A percentile compares a stretch with the other conserved stretches of the same genome.
Evolutionary conservation across 2,888 invertebrate species (phyloP).

Genomic region (Pseudococcus viburni): DNA sequence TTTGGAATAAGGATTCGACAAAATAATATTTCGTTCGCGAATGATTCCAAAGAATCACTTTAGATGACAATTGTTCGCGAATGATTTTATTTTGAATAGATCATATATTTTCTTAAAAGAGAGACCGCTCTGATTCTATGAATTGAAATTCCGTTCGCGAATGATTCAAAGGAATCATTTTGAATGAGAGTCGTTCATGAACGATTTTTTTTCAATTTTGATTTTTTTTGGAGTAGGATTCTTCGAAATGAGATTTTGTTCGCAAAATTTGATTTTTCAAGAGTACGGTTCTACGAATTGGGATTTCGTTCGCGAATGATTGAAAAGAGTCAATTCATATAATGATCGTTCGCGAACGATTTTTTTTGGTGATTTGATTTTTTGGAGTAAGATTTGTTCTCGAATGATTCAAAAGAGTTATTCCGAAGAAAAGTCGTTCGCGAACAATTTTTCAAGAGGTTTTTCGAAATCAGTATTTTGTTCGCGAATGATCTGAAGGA

Average conservation of each 20-base stretch:
- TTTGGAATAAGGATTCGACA: not conserved
- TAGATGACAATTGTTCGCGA: not conserved
- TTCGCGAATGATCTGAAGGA: too few relatives aligned
- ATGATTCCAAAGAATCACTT: too few relatives aligned
- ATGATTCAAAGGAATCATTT: too few relatives aligned
- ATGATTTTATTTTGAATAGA: not conserved
- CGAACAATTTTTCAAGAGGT: too few relatives aligned
- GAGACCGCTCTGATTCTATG: not conserved
- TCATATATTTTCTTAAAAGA: too few relatives aligned
- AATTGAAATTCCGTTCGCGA: too few relatives aligned
- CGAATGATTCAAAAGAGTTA: not conserved
- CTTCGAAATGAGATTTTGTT: too few relatives aligned
- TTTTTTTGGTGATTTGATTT: not conserved
- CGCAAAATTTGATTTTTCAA: not conserved
- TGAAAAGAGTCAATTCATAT: not conserved
- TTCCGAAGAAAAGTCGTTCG: not conserved
- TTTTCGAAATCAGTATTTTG: too few relatives aligned
- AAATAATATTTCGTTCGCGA: not conserved
- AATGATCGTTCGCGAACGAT: not conserved
- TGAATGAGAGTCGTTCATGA: too few relatives aligned
- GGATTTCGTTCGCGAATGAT: not conserved
- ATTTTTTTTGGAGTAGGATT: not conserved
- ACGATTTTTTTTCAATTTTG: not conserved
- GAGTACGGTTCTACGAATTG: too few relatives aligned
- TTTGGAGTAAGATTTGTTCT: not conserved